Base-by-base conservation (phyloP, 2,113 vertebrate species). In the Sminthopsis crassicaudata region DNA sequence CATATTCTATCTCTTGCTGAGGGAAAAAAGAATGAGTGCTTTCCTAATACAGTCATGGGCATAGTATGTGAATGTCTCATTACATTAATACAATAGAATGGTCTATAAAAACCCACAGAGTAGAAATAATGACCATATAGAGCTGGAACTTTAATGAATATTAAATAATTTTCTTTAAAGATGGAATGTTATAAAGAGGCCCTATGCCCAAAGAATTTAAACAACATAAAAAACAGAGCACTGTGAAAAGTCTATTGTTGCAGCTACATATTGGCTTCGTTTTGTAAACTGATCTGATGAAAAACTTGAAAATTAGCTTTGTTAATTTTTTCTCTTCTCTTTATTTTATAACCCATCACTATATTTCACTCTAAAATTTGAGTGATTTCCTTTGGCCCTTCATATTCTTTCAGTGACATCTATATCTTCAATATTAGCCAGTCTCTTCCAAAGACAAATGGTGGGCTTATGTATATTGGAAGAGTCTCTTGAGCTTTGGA, bases 21-120 rank as follows among this genome's bases (percentile, higher is more conserved):
- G n/a, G 67, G 52, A 95, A 95, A 96, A 94, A 14, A 3, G 25
- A 22, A 93, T 14, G 8, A 57, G 89, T 91, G 46, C 55, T 91
- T 57, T 98, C 55, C 89, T 96, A 84, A 57, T 94, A 95, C 9
- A 67, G 96, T 97, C 90, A 94, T 92, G n/a, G 97, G 42, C 91
- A 96, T 93, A 96, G 92, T 91, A 46, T 94, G 89, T 95, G 24
- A 92, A 94, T 95, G 52, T 93, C 92, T 98, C 52, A 96, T 96
- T 98, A 93, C 76, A 97, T 93, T 95, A 96, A 97, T 92, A 93
- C 2, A 92, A 91, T 96, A 97, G 95, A 96, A 94, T 76, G 90
- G 96, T 95, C 46, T 94, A 51, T 55, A 93, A 96, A 95, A 96
- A 90, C 90, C 94, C 52, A 93, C 67, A 90, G 84, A 96, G 92